Conservation (phyloP, 64 coral and sea anemone genomes). For the Montipora capricornis region DNA sequence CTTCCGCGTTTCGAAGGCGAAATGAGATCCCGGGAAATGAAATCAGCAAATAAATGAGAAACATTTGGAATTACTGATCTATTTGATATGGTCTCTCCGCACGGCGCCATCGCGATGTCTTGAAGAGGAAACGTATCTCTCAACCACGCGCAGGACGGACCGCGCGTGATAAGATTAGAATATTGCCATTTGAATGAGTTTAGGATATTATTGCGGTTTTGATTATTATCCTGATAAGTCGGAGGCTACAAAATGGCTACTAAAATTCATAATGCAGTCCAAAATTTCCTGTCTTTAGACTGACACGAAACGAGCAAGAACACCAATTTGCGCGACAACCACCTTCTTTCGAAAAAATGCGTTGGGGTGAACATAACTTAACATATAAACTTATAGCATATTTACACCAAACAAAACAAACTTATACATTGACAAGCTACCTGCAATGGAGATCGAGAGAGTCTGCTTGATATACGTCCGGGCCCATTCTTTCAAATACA, state of each 20-base stretch:
- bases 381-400: not conserved
- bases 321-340: not conserved
- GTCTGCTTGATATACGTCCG: not conserved
- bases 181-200: slow-evolving; percentile 59
- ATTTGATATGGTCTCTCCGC: not conserved
- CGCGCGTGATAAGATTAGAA: slow-evolving; percentile 32
- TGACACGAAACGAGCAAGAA: not conserved
- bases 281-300: slow-evolving; percentile 1
- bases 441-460: not conserved
- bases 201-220: slow-evolving; percentile 40
- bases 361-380: not conserved
- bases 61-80: slow-evolving; percentile 4
- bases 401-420: slow-evolving; percentile 21
- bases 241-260: slow-evolving; percentile 11
- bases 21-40: slow-evolving; percentile 33
- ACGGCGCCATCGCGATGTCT: not conserved
- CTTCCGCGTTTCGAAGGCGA: not conserved
- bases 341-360: not conserved
- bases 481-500: not conserved
- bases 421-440: not conserved
- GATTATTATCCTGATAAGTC: slow-evolving; percentile 60
- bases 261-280: not conserved
- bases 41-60: slow-evolving; percentile 22
- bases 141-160: not conserved
- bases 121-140: not conserved